These are phyloP conservation scores for Epinephelus awoara DNA, from an alignment of 2,797 vertebrate genomes.

Conservation along the genomic window DNA sequence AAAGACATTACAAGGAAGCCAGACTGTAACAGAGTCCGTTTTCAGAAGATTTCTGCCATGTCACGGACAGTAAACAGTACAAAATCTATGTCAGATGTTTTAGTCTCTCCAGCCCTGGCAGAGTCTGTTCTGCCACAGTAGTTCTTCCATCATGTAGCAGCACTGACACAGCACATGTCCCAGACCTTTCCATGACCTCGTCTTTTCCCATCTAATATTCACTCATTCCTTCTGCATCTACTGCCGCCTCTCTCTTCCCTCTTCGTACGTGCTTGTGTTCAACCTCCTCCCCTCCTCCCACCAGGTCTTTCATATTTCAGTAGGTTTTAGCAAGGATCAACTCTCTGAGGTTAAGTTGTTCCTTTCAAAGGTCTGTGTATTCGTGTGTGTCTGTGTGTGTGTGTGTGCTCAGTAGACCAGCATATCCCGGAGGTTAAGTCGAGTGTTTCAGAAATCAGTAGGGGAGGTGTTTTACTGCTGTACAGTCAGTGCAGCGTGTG, in stretches of 20 bases:
- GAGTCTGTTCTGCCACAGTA: conserved; percentile 12
- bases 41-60: not conserved
- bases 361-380: conserved; percentile 55
- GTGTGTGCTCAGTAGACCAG: conserved; percentile 28
- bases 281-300: conserved; percentile 41
- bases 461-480: conserved; percentile 49
- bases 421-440: conserved; percentile 56
- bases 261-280: conserved; percentile 55
- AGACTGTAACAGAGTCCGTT: not conserved
- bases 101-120: not conserved
- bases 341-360: conserved; percentile 80
- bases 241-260: conserved; percentile 31
- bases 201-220: conserved; percentile 70
- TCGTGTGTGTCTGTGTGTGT: conserved; percentile 3
- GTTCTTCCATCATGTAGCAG: conserved; percentile 38
- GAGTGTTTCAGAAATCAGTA: conserved; percentile 61
- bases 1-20: not conserved
- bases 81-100: conserved; percentile 7
- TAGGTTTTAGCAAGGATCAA: conserved; percentile 80
- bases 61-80: not conserved
- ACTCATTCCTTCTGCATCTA: conserved; percentile 55
- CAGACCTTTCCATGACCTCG: conserved; percentile 73
- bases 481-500: conserved; percentile 9
- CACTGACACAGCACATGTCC: conserved; percentile 73
- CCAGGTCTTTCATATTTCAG: conserved; percentile 79